Base-by-base conservation (phyloP, 2,888 invertebrate species). In the Linyphia triangularis region DNA sequence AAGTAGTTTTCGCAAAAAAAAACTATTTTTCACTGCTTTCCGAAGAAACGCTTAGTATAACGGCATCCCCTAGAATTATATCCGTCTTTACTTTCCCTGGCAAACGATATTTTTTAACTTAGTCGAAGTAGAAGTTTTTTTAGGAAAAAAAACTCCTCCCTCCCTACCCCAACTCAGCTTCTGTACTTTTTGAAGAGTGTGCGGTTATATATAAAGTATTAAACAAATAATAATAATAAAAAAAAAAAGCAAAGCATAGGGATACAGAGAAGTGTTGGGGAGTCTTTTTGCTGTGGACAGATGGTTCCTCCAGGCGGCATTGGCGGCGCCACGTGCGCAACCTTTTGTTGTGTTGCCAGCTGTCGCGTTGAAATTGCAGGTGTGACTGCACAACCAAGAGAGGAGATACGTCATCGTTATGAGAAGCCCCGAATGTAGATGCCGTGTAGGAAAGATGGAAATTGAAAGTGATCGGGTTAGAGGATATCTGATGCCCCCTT, bases 321-420 rank as follows among this genome's bases (percentile, higher is more conserved):
- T 65, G n/a, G n/a, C 59, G 73, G 51, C 69, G 22, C 72, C 73
- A 81, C 73, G 73, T 81, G 73, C 73, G 51, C 73, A 28, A 73
- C 67, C 86, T 86, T 86, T 86, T 86, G 86, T 86, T 86, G 86
- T 86, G 86, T 81, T 86, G 86, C 86, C 86, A 86, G 86, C 79
- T 86, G 86, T 86, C 67, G 73, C 22, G 65, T 57, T 24, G 81
- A 86, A 81, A 86, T 81, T 81, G 86, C 86, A 86, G 86, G 86
- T 86, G 86, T 72, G 85, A 61, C 83, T 82, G 70, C 70, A 82
- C 65, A 57, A 61, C 72, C 85, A 79, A 72, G 79, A 78, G 72
- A 63, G 79, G 79, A 78, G 72, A 63, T 85, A 79, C 85, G 85
- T 85, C 85, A 85, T 77, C 85, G 73, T 26, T 63, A 75, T 67